phyloP scores from a whole-genome alignment of 1,140 invertebrate genomes.

The Drosophila subpulchrella region DNA sequence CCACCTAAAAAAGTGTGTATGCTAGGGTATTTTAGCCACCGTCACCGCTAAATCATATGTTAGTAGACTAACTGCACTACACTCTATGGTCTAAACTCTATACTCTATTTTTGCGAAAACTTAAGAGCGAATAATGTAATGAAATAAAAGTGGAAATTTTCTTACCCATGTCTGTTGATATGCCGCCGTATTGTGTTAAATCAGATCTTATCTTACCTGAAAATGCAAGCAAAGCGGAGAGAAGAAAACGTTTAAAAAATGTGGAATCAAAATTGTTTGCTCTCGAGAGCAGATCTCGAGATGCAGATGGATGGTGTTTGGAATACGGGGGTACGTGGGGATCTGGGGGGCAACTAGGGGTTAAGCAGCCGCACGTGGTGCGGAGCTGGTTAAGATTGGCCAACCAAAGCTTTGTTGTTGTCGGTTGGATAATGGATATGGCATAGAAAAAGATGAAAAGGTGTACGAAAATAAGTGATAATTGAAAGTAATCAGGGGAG shows the following conservation, averaged over 20 bases:
- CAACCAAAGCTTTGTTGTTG: constrained; percentile 48
- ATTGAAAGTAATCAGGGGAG: background rate
- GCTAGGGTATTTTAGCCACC: constrained; percentile 38
- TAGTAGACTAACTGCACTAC: constrained; percentile 38
- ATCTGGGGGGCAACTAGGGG: constrained; percentile 15
- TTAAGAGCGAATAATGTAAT: constrained; percentile 51
- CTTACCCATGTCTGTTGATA: constrained; percentile 85
- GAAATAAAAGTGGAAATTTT: constrained; percentile 82
- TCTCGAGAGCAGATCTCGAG: constrained; percentile 24
- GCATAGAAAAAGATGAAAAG: background rate
- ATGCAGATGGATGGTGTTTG: constrained; percentile 18
- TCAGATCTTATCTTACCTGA: constrained; percentile 84
- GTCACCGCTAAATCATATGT: constrained; percentile 20
- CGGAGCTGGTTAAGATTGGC: constrained; percentile 31
- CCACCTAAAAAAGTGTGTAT: constrained; percentile 6
- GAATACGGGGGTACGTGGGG: background rate
- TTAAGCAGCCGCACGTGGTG: constrained; percentile 68
- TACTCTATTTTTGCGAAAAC: constrained; percentile 37
- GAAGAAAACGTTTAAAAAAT: constrained; percentile 78
- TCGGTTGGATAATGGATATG: constrained; percentile 18
- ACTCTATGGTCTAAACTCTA: constrained; percentile 4
- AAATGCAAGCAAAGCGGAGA: constrained; percentile 67
- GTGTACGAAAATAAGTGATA: background rate
- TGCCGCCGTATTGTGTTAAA: constrained; percentile 85
- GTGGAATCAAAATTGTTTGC: constrained; percentile 64